phyloP scores from a whole-genome alignment of 2,797 vertebrate species.

The Myioborus miniatus region DNA sequence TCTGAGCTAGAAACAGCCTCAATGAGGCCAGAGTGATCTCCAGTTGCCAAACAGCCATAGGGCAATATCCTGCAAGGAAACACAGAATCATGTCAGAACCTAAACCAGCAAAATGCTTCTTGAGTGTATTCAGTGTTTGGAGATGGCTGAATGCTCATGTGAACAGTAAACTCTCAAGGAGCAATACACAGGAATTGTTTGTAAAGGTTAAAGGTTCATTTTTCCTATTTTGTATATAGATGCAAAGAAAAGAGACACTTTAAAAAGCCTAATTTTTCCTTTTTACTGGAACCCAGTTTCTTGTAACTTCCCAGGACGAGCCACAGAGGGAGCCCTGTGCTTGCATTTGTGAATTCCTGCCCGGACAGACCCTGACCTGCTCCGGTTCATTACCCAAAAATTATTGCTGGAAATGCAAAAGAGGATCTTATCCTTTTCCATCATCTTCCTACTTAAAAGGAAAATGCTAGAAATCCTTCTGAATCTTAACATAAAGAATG shows the following conservation, averaged over 20 bases:
- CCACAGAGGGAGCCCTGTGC: constrained; percentile 48
- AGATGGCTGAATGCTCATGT: background rate
- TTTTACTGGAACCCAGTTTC: background rate
- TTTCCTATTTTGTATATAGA: background rate
- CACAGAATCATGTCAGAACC: background rate
- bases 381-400: background rate
- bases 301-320: background rate
- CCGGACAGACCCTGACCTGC: background rate
- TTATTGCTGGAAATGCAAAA: background rate
- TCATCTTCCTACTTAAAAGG: background rate
- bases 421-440: background rate
- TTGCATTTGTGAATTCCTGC: background rate
- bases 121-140: background rate
- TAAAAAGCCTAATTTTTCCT: background rate
- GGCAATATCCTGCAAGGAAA: constrained; percentile 87
- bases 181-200: background rate
- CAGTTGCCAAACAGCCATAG: constrained; percentile 97
- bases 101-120: background rate
- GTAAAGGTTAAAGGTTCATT: background rate
- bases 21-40: constrained; percentile 93
- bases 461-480: background rate
- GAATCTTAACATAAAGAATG: background rate
- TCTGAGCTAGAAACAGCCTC: constrained; percentile 95
- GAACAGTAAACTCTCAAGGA: background rate
- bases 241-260: background rate